Evolutionary conservation across 1,140 invertebrate species (phyloP).

Genomic region (Drosophila parvula): DNA sequence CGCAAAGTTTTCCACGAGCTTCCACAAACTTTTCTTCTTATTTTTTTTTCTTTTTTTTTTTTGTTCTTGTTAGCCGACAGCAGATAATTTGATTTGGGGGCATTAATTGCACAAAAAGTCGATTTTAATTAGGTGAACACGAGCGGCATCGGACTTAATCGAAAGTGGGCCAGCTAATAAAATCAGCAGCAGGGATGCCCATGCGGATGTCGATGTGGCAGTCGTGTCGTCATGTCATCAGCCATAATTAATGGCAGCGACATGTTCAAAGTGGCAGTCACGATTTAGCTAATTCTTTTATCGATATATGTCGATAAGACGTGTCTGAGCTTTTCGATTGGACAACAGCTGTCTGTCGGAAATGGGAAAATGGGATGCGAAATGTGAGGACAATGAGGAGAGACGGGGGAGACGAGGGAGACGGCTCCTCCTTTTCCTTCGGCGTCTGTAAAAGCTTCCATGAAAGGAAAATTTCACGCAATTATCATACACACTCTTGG

Average conservation of each 20-base stretch:
- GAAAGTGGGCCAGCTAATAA: slow-evolving; percentile 71
- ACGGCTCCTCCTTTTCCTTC: not conserved
- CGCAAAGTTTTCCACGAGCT: slow-evolving; percentile 27
- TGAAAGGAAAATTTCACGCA: slow-evolving; percentile 35
- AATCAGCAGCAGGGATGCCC: slow-evolving; percentile 58
- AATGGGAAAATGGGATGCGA: not conserved
- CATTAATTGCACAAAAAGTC: slow-evolving; percentile 80
- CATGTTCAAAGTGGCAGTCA: slow-evolving; percentile 79
- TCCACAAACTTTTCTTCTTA: slow-evolving; percentile 43
- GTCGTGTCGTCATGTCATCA: slow-evolving; percentile 67
- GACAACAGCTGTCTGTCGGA: slow-evolving; percentile 44
- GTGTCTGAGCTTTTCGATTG: slow-evolving; percentile 42
- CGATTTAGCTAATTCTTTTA: slow-evolving; percentile 83
- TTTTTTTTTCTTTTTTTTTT: slow-evolving; percentile 6
- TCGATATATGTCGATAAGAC: slow-evolving; percentile 82
- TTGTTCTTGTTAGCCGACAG: not conserved
- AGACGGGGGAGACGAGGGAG: too few species aligned
- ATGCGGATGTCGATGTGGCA: slow-evolving; percentile 9
- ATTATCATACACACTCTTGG: slow-evolving; percentile 51
- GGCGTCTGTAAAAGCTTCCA: slow-evolving; percentile 17
- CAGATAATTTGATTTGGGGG: slow-evolving; percentile 74
- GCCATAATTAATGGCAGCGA: slow-evolving; percentile 83
- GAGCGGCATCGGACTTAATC: slow-evolving; percentile 56
- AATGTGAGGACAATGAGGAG: not conserved
- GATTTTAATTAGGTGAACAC: slow-evolving; percentile 77